These are phyloP conservation scores for Myrmophylax atrothorax DNA, from an alignment of 2,113 vertebrate species.

Conservation along the genomic window DNA sequence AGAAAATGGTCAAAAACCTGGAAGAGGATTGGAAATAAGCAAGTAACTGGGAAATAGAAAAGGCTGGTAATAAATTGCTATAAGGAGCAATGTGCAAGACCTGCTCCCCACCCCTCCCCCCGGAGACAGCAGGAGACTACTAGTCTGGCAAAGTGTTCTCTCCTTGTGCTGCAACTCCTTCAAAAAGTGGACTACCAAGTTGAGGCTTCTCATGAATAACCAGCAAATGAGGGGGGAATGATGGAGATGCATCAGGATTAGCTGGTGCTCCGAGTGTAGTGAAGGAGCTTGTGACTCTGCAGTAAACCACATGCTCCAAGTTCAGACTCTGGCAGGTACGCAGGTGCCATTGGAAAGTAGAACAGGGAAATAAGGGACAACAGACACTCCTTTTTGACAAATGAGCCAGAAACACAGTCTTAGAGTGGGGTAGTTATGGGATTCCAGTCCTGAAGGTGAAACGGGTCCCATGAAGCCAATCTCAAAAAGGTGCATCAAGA, in stretches of 20 bases:
- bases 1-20: neutral
- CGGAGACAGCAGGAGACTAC: neutral
- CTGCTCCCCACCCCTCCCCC: accelerated
- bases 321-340: accelerated
- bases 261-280: neutral
- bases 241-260: accelerated
- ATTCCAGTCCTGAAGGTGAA: accelerated
- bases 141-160: neutral
- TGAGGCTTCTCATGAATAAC: neutral
- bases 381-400: neutral
- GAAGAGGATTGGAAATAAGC: neutral
- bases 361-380: neutral
- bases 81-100: neutral
- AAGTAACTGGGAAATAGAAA: neutral
- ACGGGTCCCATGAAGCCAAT: accelerated
- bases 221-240: neutral
- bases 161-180: neutral
- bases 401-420: neutral
- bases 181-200: neutral
- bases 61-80: neutral
- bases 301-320: neutral
- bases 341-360: accelerated
- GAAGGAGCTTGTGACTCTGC: neutral
- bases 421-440: neutral
- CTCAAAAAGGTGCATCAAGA: accelerated